Conservation (phyloP, 2,888 invertebrate genomes). For the Pogonocherus hispidulus region DNA sequence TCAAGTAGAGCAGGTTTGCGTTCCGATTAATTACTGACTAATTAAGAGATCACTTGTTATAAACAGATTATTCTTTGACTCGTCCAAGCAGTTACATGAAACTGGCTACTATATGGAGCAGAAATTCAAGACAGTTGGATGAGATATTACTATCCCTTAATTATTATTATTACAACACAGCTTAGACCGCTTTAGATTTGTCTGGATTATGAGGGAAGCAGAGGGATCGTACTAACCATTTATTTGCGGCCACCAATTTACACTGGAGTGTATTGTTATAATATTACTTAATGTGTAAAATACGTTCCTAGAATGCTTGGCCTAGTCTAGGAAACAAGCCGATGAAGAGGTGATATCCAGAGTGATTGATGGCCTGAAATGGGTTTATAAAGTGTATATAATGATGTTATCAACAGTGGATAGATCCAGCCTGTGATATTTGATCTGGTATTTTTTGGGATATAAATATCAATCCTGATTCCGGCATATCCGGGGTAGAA, state of each 20-base stretch:
- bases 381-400: conserved; percentile 25
- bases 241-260: conserved; percentile 7
- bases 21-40: conserved; percentile 27
- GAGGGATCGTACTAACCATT: conserved; percentile 8
- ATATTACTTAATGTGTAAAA: conserved; percentile 13
- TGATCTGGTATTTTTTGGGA: neutral
- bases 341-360: conserved; percentile 19
- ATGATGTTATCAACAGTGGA: conserved; percentile 25
- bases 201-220: conserved; percentile 1
- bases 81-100: neutral
- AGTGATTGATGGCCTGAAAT: conserved; percentile 26
- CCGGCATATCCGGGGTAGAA: too few species aligned
- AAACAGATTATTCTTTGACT: conserved; percentile 21
- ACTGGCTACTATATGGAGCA: too few species aligned
- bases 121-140: neutral
- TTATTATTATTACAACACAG: conserved; percentile 1
- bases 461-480: too few species aligned
- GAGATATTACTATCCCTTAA: neutral
- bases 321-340: conserved; percentile 12
- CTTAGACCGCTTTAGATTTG: neutral
- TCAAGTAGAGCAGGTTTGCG: conserved; percentile 30
- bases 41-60: conserved; percentile 26
- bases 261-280: conserved; percentile 4
- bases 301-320: conserved; percentile 16
- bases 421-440: neutral